Evolutionary conservation across 1,140 invertebrate species (phyloP), one percentile per base, ranked within the genome.

Genomic region (Zaprionus taronus): DNA sequence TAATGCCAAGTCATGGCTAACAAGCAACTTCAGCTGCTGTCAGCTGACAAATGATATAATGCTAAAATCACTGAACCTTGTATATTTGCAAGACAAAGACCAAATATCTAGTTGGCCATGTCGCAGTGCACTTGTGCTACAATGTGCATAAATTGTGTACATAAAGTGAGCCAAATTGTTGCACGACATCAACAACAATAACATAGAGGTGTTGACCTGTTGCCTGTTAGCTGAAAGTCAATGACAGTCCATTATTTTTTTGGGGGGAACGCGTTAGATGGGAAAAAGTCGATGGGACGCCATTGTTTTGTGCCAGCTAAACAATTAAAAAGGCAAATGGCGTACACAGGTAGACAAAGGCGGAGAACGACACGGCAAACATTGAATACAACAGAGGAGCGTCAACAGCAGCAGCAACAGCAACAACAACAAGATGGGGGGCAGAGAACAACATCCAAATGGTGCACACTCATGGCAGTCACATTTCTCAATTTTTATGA

Each of bases 311-410:
- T 38, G 5, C 47, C 49, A 72, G 67, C 70, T 71, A 73, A 83
- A 87, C 84, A 89, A 87, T 87, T 87, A 87, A 87, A 89, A 89
- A 70, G 74, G 69, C 77, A 87, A 87, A 86, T 80, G 83, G 73
- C 56, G 69, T 56, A 28, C 62, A 63, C 62, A 55, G 68, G 26
- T 44, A 41, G n/a, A 57, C 15, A 17, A 49, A 61, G 53, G 34
- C 31, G n/a, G 5, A 7, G 3, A 34, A 7, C 22, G 15, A 26
- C 56, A 34, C 28, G 36, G 36, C 49, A 66, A 53, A 65, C 69
- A 73, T 76, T 62, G 55, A 63, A 80, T 72, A 74, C 61, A 68
- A 83, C 79, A 67, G 69, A 24, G 20, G 9, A 11, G 31, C 55
- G 58, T 31, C 38, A 41, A 41, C 34, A 66, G 63, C 24, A 31